phyloP scores from a whole-genome alignment of 1,140 invertebrate genomes.

The Philopotamus ludificatus region DNA sequence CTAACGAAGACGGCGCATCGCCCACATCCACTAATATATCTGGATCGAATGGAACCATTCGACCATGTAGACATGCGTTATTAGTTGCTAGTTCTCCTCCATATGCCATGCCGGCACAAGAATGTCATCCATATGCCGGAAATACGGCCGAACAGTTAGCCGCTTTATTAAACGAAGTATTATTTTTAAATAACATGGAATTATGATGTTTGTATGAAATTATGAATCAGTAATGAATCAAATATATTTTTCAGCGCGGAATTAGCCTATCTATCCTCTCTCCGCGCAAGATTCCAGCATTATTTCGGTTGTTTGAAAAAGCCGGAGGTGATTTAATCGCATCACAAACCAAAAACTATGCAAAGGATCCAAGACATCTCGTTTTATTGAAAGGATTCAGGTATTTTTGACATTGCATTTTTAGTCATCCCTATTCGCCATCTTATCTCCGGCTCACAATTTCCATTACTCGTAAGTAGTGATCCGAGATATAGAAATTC shows the following conservation, averaged over 20 bases:
- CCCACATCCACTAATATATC: neutral
- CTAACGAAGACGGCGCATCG: neutral
- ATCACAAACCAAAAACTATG: slow-evolving; percentile 85
- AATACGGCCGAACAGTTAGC: slow-evolving; percentile 54
- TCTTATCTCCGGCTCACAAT: no score
- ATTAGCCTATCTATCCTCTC: slow-evolving; percentile 87
- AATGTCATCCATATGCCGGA: slow-evolving; percentile 71
- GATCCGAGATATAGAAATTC: no score
- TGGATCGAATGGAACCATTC: slow-evolving; percentile 38
- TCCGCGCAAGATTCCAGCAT: slow-evolving; percentile 79
- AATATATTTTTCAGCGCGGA: slow-evolving; percentile 61
- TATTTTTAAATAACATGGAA: no score
- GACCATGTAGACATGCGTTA: slow-evolving; percentile 70
- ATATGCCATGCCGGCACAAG: slow-evolving; percentile 80
- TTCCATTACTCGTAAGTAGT: no score
- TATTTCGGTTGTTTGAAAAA: slow-evolving; percentile 78
- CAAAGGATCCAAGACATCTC: slow-evolving; percentile 82
- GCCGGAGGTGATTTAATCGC: slow-evolving; percentile 79
- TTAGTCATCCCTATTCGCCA: no score
- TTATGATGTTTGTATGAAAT: slow-evolving; percentile 6
- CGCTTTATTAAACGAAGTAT: slow-evolving; percentile 44
- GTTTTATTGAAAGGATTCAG: slow-evolving; percentile 76
- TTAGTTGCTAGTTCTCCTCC: slow-evolving; percentile 92
- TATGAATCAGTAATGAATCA: neutral
- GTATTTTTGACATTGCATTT: no score